phyloP scores from a whole-genome alignment of 2,113 vertebrate genomes.

The Ameiurus melas region DNA sequence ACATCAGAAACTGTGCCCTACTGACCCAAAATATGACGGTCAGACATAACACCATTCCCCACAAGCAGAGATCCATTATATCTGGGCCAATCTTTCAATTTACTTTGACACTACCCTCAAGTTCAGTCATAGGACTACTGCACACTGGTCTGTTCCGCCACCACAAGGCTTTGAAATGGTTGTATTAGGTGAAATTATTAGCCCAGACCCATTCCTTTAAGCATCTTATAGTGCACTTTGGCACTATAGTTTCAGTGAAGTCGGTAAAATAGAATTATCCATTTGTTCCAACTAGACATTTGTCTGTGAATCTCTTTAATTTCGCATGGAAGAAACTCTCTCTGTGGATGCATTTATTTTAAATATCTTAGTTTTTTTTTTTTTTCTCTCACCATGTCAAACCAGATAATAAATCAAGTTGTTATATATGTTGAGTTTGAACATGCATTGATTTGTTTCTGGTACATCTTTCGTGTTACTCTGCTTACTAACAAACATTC shows the following conservation, averaged over 20 bases:
- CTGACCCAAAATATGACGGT: neutral
- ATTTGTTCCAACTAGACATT: neutral
- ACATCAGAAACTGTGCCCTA: neutral
- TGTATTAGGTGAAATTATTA: neutral
- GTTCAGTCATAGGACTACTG: neutral
- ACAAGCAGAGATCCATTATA: neutral
- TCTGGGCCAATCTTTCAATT: constrained; percentile 10
- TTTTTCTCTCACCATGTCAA: neutral
- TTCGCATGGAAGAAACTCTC: neutral
- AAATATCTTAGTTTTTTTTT: neutral
- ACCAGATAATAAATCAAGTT: constrained; percentile 9
- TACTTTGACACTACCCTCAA: neutral
- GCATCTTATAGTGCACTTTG: neutral
- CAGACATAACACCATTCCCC: neutral
- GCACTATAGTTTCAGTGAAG: neutral
- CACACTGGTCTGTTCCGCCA: neutral
- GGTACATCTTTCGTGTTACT: neutral
- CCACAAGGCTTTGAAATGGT: neutral
- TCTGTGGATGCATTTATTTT: neutral
- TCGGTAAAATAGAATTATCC: neutral
- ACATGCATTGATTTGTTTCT: neutral
- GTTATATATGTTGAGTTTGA: neutral
- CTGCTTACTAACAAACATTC: constrained; percentile 11
- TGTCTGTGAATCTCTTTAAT: neutral
- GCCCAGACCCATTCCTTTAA: neutral